These are phyloP conservation scores for Macquaria australasica DNA, from an alignment of 2,113 vertebrate genomes.

Conservation along the genomic window DNA sequence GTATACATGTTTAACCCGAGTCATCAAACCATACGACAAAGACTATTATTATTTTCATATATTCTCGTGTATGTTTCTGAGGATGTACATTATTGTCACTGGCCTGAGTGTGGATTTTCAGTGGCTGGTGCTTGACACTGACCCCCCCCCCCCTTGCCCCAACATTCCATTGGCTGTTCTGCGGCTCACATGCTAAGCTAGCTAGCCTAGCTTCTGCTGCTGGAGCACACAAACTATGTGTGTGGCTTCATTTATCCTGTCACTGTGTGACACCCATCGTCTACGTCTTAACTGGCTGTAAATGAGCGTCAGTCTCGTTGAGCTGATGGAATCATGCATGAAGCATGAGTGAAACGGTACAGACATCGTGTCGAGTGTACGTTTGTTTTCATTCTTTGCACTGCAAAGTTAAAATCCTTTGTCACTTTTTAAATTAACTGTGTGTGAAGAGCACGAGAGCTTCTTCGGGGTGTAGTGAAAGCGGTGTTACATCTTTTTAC, in stretches of 20 bases:
- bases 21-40: slow-evolving; percentile 17
- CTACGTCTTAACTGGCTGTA: slow-evolving; percentile 80
- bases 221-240: slow-evolving; percentile 78
- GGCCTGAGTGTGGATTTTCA: slow-evolving; percentile 35
- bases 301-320: slow-evolving; percentile 82
- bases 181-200: slow-evolving; percentile 58
- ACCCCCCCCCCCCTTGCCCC: background rate
- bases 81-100: slow-evolving; percentile 4
- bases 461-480: slow-evolving; percentile 34
- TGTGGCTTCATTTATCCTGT: slow-evolving; percentile 89
- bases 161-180: slow-evolving; percentile 78
- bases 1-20: slow-evolving; percentile 10
- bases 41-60: background rate
- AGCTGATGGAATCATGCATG: slow-evolving; percentile 85
- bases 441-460: slow-evolving; percentile 20
- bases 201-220: slow-evolving; percentile 39
- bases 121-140: slow-evolving; percentile 55
- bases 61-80: background rate
- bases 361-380: slow-evolving; percentile 49
- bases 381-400: slow-evolving; percentile 51
- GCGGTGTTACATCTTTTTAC: background rate
- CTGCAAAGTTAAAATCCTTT: slow-evolving; percentile 44
- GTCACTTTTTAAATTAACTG: slow-evolving; percentile 48
- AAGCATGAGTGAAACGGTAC: slow-evolving; percentile 76
- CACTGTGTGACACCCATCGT: slow-evolving; percentile 93